Evolutionary conservation across 1,140 invertebrate genomes (phyloP).

Genomic region (Dysdera silvatica): DNA sequence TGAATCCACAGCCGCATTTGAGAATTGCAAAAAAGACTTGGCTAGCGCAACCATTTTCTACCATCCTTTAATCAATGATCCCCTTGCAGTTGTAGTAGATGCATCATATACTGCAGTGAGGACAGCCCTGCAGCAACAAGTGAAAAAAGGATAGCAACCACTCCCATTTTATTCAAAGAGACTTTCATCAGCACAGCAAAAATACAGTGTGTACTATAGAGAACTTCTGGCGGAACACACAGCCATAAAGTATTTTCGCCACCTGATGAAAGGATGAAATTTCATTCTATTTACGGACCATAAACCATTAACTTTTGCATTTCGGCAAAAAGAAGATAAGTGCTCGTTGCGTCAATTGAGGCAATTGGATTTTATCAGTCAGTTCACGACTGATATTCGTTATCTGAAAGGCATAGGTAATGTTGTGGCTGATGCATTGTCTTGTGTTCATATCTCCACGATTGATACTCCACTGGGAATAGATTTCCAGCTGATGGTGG

Average conservation of each 20-base stretch:
- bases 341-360: conserved; percentile 31
- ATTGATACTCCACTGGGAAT: too few species aligned
- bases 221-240: conserved; percentile 36
- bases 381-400: conserved; percentile 41
- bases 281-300: conserved; percentile 38
- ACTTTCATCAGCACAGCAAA: conserved; percentile 16
- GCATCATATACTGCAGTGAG: conserved; percentile 24
- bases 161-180: conserved; percentile 28
- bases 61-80: conserved; percentile 9
- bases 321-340: conserved; percentile 24
- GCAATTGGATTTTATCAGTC: conserved; percentile 42
- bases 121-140: conserved; percentile 20
- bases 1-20: conserved; percentile 38
- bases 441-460: not conserved
- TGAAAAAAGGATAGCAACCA: conserved; percentile 7
- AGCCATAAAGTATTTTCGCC: conserved; percentile 36
- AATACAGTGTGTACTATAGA: conserved; percentile 32
- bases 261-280: conserved; percentile 36
- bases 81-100: conserved; percentile 22
- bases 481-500: not conserved
- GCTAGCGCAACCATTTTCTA: conserved; percentile 16
- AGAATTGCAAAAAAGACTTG: conserved; percentile 40
- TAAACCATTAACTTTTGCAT: conserved; percentile 35
- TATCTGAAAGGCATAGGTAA: conserved; percentile 42
- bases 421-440: conserved; percentile 19